Base-by-base conservation (phyloP, 2,888 invertebrate species). In the Camptogramma bilineatum region DNA sequence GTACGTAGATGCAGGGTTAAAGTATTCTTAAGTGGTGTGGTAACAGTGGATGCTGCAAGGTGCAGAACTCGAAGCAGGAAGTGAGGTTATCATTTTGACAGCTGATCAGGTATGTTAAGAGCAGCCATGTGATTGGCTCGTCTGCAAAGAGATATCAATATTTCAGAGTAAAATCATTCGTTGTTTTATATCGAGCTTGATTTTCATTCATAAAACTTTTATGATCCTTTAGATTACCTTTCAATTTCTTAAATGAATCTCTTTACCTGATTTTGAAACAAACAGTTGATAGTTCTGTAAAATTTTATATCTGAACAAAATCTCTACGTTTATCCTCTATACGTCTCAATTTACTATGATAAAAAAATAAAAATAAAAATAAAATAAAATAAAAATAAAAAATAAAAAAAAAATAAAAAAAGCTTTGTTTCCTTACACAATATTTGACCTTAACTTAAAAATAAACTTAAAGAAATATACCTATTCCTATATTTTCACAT, bases 61-160 rank as follows among this genome's bases (percentile, higher is more conserved):
- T 47, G 62, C 47, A 55, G 24, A 18, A 24, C 52, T 31, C 19
- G 21, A 24, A 44, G 8, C 19, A 54, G 52, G 48, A 54, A 64
- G 67, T 65, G 72, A 66, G 63, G 69, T 65, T 69, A 65, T 62
- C 24, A 31, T 47, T 63, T 52, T 65, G 66, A 69, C 72, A 71
- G 71, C 72, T 68, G 72, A 68, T 62, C 62, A 54, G 58, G 57
- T 57, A 61, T 51, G 72, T 51, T 51, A 55, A 24, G 39, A 66
- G 57, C 50, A 21, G 44, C 51, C 62, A 44, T 46, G 60, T 62
- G 64, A 58, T 52, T 64, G 44, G 52, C 16, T 53, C 4, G 31
- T 24, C 18, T 46, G 39, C 8, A 52, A 16, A 44, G 8, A 44
- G 16, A 17, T 4, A 13, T 13, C 13, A 13, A 39, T 39, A 13